phyloP scores from a whole-genome alignment of 2,888 invertebrate genomes.

The Pristionchus arcanus region DNA sequence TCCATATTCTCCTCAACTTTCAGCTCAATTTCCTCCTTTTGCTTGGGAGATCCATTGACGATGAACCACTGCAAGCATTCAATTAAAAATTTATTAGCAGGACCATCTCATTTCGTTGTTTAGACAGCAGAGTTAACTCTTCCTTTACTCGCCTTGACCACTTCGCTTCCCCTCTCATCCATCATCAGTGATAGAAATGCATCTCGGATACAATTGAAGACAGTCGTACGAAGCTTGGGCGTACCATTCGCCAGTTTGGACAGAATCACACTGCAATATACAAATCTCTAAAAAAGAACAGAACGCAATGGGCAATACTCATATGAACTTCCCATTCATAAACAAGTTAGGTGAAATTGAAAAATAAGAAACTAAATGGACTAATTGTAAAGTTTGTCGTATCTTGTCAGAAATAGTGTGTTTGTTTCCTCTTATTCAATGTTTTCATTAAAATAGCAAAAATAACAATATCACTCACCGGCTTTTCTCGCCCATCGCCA shows the following conservation, averaged over 20 bases:
- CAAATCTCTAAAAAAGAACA: neutral
- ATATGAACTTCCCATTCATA: neutral
- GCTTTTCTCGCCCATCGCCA: neutral
- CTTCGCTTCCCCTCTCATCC: slow-evolving; percentile 11
- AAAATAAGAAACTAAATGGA: too few species aligned
- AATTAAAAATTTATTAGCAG: too few species aligned
- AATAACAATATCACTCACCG: neutral
- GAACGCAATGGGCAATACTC: too few species aligned
- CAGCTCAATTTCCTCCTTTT: neutral
- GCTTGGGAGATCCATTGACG: neutral
- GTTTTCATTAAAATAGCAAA: too few species aligned
- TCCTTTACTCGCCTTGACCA: neutral
- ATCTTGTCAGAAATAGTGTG: too few species aligned
- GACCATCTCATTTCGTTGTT: too few species aligned
- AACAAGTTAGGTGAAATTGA: too few species aligned
- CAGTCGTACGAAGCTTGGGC: neutral
- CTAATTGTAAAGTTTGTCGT: too few species aligned
- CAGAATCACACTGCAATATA: neutral
- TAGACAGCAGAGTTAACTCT: too few species aligned
- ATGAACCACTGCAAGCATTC: slow-evolving; percentile 1
- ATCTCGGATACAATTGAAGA: slow-evolving; percentile 5
- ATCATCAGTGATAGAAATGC: neutral
- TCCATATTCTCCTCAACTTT: neutral
- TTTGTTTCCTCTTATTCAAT: too few species aligned
- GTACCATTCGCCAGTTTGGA: neutral